Evolutionary conservation across 2,113 vertebrate genomes (phyloP), one percentile per base, ranked within the genome.

Genomic region (Chinchilla lanigera): DNA sequence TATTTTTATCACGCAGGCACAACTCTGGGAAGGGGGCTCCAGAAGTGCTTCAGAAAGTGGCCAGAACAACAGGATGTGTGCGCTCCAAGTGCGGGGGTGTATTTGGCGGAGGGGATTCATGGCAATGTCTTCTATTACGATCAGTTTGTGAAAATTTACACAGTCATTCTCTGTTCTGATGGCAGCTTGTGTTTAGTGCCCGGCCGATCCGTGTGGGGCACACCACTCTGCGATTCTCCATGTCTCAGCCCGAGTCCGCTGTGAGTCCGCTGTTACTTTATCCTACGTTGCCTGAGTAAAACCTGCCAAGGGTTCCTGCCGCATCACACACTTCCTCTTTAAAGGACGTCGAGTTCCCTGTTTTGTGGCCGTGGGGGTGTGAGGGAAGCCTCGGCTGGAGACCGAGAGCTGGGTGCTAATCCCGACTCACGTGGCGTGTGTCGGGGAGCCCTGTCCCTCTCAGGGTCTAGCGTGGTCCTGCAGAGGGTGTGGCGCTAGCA

Each of bases 341-440:
- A 35, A 33, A 33, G 65, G 47, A 33, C 30, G 8, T 10, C n/a
- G 12, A 22, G 52, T 52, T 35, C 77, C 13, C 19, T 17, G 1
- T 30, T 14, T 1, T 3, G 1, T 2, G 52, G 78, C 56, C 93
- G 63, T 44, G 28, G 10, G 78, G 11, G 16, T 16, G 65, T 16
- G 24, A 19, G 14, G 28, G 65, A 77, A 75, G 30, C 30, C 67
- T 58, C 38, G 28, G 47, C 22, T 0, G 9, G 0, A 67, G 52
- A 35, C 0, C 0, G 17, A 28, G 7, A 0, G 22, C 35, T 9
- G 73, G 1, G 26, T 35, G 44, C 35, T 65, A 8, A 35, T 33
- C 17, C 67, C 8, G 4, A 8, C 58, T 12, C 26, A 14, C 0
- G 0, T 3, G 35, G 10, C 4, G 11, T 60, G 81, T 60, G n/a